Conservation (phyloP, 2,113 vertebrate species). For the Embiotoca jacksoni region DNA sequence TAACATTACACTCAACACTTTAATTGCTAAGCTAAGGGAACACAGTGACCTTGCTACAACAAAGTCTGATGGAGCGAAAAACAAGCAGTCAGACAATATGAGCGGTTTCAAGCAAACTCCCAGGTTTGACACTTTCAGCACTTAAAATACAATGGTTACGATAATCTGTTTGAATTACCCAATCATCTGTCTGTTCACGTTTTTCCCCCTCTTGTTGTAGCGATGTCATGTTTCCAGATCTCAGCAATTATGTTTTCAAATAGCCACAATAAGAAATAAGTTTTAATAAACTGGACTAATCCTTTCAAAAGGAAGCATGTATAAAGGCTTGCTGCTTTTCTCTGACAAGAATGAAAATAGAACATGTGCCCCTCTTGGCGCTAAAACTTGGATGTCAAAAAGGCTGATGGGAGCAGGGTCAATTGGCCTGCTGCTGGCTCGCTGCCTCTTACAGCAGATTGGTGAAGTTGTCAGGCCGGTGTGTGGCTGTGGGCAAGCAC, state of each 20-base stretch:
- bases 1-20: too few species aligned
- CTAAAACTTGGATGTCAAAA: conserved; percentile 26
- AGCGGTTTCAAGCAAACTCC: too few species aligned
- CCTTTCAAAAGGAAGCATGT: background rate
- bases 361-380: conserved; percentile 17
- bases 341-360: conserved; percentile 33
- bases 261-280: background rate
- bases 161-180: background rate
- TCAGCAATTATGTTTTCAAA: conserved; percentile 1
- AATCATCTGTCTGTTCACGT: background rate
- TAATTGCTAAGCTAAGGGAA: too few species aligned
- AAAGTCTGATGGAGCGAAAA: too few species aligned
- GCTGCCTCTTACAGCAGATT: conserved; percentile 55
- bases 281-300: conserved; percentile 12
- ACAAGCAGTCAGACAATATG: too few species aligned
- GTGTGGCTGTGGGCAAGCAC: conserved; percentile 54
- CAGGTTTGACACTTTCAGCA: too few species aligned
- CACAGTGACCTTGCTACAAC: too few species aligned
- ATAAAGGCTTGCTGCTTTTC: background rate
- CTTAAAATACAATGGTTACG: background rate
- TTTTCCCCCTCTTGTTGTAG: background rate
- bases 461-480: conserved; percentile 67
- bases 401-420: conserved; percentile 51
- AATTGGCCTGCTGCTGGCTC: conserved; percentile 48
- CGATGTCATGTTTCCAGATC: conserved; percentile 7